Evolutionary conservation across 2,797 vertebrate species (phyloP), one percentile per base, ranked within the genome.

Genomic region (Oophaga sylvatica): DNA sequence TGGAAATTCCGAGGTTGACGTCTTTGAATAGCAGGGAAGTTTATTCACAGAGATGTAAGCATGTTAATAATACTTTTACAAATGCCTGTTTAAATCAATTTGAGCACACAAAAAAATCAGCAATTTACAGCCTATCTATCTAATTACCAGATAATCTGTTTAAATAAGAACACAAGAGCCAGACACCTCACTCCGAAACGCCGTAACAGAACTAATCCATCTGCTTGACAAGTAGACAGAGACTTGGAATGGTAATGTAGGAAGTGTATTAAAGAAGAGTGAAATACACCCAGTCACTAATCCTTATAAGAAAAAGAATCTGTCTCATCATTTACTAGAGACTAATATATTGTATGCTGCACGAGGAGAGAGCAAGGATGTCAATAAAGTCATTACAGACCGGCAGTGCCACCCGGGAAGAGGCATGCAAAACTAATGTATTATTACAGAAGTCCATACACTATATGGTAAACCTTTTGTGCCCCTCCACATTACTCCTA

Each of bases 81-180:
- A 57, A 70, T 53, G 63, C 63, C 87, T 83, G 17, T 67, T 70
- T 83, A 67, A 63, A 29, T 77, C 60, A 77, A 71, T 53, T 70
- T 31, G 20, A 41, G 35, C 67, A 83, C 56, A 41, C 75, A 84
- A 35, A 76, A 75, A 87, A 79, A 87, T 59, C 73, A 62, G 73
- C 76, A 83, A 83, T 87, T 87, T 87, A 80, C 87, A 83, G 53
- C 87, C 59, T 2, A 87, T 76, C 59, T 79, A 77, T 68, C 87
- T 87, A 87, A 87, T 87, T 87, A 87, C 81, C 73, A 87, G 75
- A 83, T 83, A 87, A 78, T 83, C 81, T 83, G 81, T 84, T 83
- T 83, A 87, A 81, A 87, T 87, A 83, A 71, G 76, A 84, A 84
- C 73, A 79, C 63, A 78, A 59, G 73, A 79, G 73, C 73, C 80